Evolutionary conservation across 2,888 invertebrate genomes (phyloP), one percentile per base, ranked within the genome.

Genomic region (Drosophila vallismaia): DNA sequence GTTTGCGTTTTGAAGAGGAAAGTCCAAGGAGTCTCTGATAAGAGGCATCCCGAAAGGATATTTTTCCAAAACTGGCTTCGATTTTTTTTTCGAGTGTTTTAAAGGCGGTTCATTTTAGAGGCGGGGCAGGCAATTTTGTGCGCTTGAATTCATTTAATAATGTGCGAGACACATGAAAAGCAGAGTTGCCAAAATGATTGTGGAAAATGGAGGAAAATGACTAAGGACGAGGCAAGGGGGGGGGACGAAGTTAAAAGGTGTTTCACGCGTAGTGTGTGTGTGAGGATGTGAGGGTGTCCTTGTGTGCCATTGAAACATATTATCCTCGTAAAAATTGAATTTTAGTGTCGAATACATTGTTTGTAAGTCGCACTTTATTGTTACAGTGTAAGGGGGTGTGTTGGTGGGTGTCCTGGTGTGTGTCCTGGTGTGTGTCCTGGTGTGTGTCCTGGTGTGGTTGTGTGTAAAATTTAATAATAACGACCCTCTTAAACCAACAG

Each of bases 141-240:
- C 81, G 83, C 83, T 84, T 84, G 86, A 84, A 84, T 84, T 84
- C 84, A 81, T 86, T 84, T 86, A 86, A 84, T 84, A 86, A 86
- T 81, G 86, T 84, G 81, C 77, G 84, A 77, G 74, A 81, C 77
- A 79, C 79, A 86, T 80, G 83, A 86, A 82, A 79, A 86, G 80
- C 83, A 85, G 83, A 85, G 83, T 85, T 85, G 83, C 68, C 77
- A 75, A 79, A 82, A 85, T 79, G 77, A 82, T 85, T 82, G 85
- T 64, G 53, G 44, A 70, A 54, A 68, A 42, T 6, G 48, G 46
- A 24, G 58, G 14, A 24, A 29, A 49, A 49, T n/a, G 33, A n/a
- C 6, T 45, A 26, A n/a, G 12, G 9, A n/a, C 45, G 29, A 8
- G 19, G 10, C 53, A 5, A 24, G 26, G 24, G 9, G 36, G 6